Evolutionary conservation across 2,113 vertebrate genomes (phyloP).

Genomic region (Cyprinodon brontotheroides): DNA sequence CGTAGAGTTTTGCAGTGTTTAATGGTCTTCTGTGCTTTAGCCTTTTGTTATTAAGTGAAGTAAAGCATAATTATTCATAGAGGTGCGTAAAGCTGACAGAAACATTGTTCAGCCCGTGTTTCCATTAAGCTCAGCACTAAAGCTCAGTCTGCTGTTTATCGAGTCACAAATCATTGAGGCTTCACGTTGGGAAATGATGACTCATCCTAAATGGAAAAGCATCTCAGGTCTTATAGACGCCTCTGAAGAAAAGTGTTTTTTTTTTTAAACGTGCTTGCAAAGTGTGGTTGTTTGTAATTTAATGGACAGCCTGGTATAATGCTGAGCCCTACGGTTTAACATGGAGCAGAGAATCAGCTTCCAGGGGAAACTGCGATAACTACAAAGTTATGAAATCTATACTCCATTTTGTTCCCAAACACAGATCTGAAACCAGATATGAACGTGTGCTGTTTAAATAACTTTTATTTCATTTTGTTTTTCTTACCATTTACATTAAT

Average conservation of each 20-base stretch:
- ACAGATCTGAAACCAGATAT: no score
- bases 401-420: neutral
- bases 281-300: conserved; percentile 16
- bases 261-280: conserved; percentile 53
- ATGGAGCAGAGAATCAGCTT: conserved; percentile 28
- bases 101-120: conserved; percentile 6
- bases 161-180: conserved; percentile 12
- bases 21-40: neutral
- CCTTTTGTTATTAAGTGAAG: conserved; percentile 1
- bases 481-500: neutral
- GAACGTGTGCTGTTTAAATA: neutral
- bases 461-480: no score
- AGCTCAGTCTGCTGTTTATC: conserved; percentile 5
- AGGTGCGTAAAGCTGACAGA: conserved; percentile 31
- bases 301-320: conserved; percentile 28
- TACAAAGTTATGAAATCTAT: neutral
- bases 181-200: conserved; percentile 18
- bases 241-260: conserved; percentile 15
- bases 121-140: conserved; percentile 29
- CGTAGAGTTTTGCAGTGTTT: neutral
- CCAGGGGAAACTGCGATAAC: conserved; percentile 1
- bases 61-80: conserved; percentile 14
- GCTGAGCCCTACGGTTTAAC: conserved; percentile 29
- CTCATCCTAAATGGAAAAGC: conserved; percentile 9
- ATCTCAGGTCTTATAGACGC: neutral